A percentile compares a stretch with the other conserved stretches of the same genome.
Conservation (phyloP, 2,888 invertebrate genomes). For the Chrysotoxum bicinctum region DNA sequence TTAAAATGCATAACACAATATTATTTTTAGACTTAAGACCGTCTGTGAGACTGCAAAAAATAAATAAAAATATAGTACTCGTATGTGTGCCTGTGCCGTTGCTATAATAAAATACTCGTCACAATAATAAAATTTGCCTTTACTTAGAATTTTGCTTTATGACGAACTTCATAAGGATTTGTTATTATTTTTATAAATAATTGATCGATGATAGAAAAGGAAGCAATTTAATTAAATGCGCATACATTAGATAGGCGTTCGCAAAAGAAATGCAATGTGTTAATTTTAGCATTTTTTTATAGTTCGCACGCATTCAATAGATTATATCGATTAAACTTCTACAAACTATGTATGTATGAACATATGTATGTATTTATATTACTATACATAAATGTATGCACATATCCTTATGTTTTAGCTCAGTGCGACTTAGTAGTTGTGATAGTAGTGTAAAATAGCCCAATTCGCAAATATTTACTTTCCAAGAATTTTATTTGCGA, state of each 20-base stretch:
- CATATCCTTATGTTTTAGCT: no score
- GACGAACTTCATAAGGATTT: background rate
- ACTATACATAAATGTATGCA: no score
- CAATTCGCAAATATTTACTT: no score
- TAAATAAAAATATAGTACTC: no score
- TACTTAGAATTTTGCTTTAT: background rate
- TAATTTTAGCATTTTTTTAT: background rate
- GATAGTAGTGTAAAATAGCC: no score
- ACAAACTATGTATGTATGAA: no score
- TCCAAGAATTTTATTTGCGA: no score
- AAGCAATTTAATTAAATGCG: slow-evolving; percentile 3
- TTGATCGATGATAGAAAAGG: slow-evolving; percentile 8
- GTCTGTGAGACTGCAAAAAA: background rate
- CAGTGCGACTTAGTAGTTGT: no score
- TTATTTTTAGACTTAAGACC: slow-evolving; percentile 28
- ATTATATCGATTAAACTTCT: no score
- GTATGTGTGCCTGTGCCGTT: background rate
- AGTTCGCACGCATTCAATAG: background rate
- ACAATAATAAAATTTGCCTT: background rate
- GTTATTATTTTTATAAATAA: background rate
- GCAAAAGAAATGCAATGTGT: background rate
- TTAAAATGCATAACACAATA: slow-evolving; percentile 38
- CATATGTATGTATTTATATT: no score
- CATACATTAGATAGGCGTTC: background rate
- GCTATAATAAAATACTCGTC: background rate